These are phyloP conservation scores for Sebastes minor DNA, from an alignment of 2,797 vertebrate species.

Conservation along the genomic window DNA sequence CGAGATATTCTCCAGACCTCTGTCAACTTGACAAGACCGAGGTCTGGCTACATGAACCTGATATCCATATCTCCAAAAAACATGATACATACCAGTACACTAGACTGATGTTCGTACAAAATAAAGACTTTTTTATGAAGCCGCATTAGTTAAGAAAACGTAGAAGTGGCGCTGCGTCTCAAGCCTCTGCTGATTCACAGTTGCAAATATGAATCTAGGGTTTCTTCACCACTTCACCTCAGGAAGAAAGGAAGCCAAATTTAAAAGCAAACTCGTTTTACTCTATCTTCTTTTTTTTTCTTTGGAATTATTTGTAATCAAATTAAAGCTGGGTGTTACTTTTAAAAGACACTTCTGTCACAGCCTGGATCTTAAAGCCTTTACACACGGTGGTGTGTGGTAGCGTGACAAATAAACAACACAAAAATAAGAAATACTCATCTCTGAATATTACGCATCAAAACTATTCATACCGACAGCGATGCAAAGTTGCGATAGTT, in stretches of 20 bases:
- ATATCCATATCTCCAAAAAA: constrained; percentile 40
- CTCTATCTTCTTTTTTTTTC: not conserved
- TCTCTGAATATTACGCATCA: too few relatives aligned
- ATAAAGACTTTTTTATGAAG: constrained; percentile 2
- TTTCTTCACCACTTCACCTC: not conserved
- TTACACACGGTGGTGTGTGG: too few relatives aligned
- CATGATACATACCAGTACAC: constrained; percentile 10
- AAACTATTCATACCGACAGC: too few relatives aligned
- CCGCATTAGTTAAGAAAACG: not conserved
- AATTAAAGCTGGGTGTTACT: not conserved
- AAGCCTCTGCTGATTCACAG: not conserved
- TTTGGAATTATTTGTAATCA: not conserved
- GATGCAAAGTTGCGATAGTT: too few relatives aligned
- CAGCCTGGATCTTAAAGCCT: too few relatives aligned
- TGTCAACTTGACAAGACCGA: constrained; percentile 42
- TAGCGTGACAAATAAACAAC: too few relatives aligned
- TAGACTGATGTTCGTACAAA: not conserved
- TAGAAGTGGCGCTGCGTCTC: not conserved
- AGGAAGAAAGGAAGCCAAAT: not conserved
- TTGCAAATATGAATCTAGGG: not conserved
- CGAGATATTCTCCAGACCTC: constrained; percentile 56
- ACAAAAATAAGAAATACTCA: too few relatives aligned
- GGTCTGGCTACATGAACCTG: constrained; percentile 40
- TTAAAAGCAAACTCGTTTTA: not conserved
- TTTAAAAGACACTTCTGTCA: not conserved